Conservation (phyloP, 2,113 vertebrate genomes). For the Bubo scandiacus region DNA sequence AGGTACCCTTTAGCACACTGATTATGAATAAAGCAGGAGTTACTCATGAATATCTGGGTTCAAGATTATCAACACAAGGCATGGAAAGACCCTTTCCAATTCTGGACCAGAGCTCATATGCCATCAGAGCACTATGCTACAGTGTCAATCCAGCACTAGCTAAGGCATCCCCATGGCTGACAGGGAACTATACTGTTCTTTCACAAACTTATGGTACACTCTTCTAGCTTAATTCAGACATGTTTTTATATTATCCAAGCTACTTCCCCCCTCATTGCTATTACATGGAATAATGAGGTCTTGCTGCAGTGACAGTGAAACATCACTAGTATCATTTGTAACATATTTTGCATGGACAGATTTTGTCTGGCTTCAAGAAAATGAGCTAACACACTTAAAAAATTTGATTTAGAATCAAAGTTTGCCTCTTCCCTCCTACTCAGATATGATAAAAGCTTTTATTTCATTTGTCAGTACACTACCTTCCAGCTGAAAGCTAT, state of each 20-base stretch:
- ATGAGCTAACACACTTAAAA: not conserved
- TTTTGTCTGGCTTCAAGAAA: not conserved
- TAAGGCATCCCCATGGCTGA: not conserved
- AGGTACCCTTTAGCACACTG: not conserved
- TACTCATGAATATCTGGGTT: not conserved
- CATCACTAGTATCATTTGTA: not conserved
- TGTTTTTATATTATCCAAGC: not conserved
- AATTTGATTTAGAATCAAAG: not conserved
- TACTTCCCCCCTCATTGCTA: not conserved
- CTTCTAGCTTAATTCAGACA: not conserved
- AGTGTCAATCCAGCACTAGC: not conserved
- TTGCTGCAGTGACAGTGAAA: not conserved
- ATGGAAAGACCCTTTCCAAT: not conserved
- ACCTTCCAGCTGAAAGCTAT: not conserved
- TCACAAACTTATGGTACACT: not conserved
- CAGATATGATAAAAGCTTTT: not conserved
- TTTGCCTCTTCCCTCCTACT: not conserved
- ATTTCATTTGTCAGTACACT: not conserved
- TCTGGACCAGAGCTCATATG: not conserved
- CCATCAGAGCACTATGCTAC: not conserved
- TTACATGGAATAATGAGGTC: not conserved
- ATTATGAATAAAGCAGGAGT: not conserved
- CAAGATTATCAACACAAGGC: not conserved
- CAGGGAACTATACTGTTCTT: not conserved
- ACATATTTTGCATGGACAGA: not conserved